Evolutionary conservation across 1,140 invertebrate species (phyloP), one percentile per base, ranked within the genome.

Genomic region (Agraylea sexmaculata): DNA sequence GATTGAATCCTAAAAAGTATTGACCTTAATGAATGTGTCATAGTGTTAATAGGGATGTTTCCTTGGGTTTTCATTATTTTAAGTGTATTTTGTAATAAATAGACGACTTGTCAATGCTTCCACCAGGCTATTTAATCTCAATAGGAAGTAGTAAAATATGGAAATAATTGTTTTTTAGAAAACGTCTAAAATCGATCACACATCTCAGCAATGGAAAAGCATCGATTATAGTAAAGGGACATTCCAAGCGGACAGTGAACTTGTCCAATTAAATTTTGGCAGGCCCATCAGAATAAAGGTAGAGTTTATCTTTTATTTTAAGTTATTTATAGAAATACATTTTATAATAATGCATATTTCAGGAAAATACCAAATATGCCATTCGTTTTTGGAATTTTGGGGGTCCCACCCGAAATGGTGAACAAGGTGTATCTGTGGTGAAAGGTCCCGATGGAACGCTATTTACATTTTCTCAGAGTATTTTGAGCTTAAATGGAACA

Each of bases 401-500:
- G n/a, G 83, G 85, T 2, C 73, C 87, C 37, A 95, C 91, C 1
- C 83, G 83, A 39, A 95, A 91, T 57, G 92, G 92, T 3, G 91
- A 96, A 62, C 83, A 85, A 15, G 92, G 92, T 0, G 60, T 92
- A 31, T 77, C 77, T 21, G 75, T 78, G 2, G 79, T 96, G 0
- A 85, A 87, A 54, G 91, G 91, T 25, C 85, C 89, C 0, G 92
- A 96, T 67, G 89, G 89, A 29, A 88, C 87, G 3, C 81, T 75
- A 1, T 95, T 96, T 59, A 80, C 80, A n/a, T 97, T 93, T 57
- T 80, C 78, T 18, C 83, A 87, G 8, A 93, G 90, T 62, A 83
- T 88, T 8, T 69, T 96, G 15, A 94, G 90, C 62, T 89, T 88
- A 52, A 95, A 96, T 64, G 92, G 91, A 40, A 91, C 93, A 1